These are phyloP conservation scores for Channa striata DNA, from an alignment of 2,797 vertebrate genomes.

Conservation along the genomic window DNA sequence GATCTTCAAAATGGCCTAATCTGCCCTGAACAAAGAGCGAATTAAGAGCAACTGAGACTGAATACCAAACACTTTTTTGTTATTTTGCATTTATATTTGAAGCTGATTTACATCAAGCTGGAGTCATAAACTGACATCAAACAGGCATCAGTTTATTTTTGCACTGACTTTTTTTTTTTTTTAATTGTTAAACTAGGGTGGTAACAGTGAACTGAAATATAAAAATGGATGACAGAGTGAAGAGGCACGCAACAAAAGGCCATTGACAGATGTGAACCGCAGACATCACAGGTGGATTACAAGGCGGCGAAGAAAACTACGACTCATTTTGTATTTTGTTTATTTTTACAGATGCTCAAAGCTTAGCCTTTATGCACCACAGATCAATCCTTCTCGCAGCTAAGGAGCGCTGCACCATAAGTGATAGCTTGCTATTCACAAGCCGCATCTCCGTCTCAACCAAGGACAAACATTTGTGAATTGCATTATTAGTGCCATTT, in stretches of 20 bases:
- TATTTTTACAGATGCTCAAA: background rate
- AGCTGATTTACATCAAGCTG: background rate
- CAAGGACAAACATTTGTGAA: constrained; percentile 6
- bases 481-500: background rate
- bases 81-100: background rate
- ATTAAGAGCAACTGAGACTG: background rate
- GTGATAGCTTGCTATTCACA: constrained; percentile 12
- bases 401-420: background rate
- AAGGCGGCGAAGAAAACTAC: background rate
- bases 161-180: background rate
- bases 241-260: background rate
- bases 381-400: constrained; percentile 1
- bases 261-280: background rate
- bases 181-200: background rate
- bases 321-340: constrained; percentile 4
- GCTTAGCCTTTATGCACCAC: background rate
- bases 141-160: background rate
- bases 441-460: background rate
- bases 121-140: background rate
- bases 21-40: constrained; percentile 3
- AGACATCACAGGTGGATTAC: background rate
- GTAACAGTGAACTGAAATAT: background rate
- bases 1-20: constrained; percentile 7
- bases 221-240: background rate
- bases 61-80: background rate